Conservation (phyloP, 2,797 vertebrate genomes). For the Arnoldichthys spilopterus region DNA sequence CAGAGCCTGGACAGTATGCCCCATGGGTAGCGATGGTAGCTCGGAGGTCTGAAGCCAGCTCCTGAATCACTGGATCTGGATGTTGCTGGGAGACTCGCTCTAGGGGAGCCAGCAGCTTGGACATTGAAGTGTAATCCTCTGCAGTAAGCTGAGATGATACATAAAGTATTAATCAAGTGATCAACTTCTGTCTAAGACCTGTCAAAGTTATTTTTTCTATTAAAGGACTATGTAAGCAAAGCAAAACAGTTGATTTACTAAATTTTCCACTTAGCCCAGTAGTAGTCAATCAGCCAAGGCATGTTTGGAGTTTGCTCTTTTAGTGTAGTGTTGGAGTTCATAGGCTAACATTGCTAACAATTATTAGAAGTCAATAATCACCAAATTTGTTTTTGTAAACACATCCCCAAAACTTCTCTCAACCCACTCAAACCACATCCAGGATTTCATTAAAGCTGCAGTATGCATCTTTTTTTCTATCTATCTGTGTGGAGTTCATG, state of each 20-base stretch:
- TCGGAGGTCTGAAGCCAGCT: conserved; percentile 85
- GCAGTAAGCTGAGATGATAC: conserved; percentile 76
- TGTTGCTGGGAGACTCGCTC: conserved; percentile 81
- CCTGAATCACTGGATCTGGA: conserved; percentile 82
- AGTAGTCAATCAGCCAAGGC: too few species aligned
- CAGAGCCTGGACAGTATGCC: conserved; percentile 70
- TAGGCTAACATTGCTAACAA: too few species aligned
- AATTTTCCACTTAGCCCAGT: too few species aligned
- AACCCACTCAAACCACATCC: too few species aligned
- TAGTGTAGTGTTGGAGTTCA: too few species aligned
- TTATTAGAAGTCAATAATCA: too few species aligned
- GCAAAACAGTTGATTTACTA: too few species aligned
- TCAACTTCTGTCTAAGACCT: too few species aligned
- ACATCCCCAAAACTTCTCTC: background rate
- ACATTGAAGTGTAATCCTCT: conserved; percentile 80
- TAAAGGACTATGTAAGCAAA: background rate
- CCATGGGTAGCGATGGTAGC: conserved; percentile 87
- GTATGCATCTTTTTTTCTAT: too few species aligned
- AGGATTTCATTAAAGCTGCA: too few species aligned
- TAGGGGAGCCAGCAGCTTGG: conserved; percentile 78
- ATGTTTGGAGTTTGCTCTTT: too few species aligned
- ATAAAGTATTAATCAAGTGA: background rate
- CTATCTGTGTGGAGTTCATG: too few species aligned
- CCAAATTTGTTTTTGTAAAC: background rate
- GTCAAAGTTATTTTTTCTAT: background rate